Percentiles rank a stretch among this genome's conserved stretches.
Evolutionary conservation across 1,140 invertebrate genomes (phyloP).

Genomic region (Argopecten irradians): DNA sequence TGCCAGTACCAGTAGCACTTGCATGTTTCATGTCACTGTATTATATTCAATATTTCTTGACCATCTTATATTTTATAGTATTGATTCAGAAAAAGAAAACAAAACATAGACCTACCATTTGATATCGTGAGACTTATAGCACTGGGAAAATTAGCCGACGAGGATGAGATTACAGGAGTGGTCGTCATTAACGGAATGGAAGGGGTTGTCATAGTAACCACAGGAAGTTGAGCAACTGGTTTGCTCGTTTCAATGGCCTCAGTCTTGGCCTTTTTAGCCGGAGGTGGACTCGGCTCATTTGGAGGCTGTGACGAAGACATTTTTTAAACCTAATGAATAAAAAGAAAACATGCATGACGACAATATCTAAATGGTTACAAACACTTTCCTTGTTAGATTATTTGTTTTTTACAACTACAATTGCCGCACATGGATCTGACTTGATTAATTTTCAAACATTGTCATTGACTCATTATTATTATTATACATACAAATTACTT

Average conservation of each 20-base stretch:
- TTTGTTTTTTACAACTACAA: no score
- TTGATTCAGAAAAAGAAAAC: neutral
- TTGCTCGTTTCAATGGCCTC: neutral
- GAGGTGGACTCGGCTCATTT: constrained; percentile 34
- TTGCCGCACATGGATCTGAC: no score
- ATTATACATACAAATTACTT: no score
- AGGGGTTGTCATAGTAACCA: constrained; percentile 6
- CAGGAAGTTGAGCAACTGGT: neutral
- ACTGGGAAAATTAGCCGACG: constrained; percentile 36
- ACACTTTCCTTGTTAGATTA: neutral
- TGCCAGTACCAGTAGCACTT: no score
- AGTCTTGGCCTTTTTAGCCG: constrained; percentile 35
- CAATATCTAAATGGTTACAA: neutral
- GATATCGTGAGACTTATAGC: constrained; percentile 57
- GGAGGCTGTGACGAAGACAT: constrained; percentile 19
- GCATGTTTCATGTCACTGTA: neutral
- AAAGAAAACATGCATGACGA: neutral
- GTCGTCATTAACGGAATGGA: constrained; percentile 15
- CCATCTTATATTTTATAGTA: constrained; percentile 13
- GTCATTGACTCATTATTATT: no score
- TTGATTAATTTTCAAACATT: neutral
- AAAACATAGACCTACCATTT: constrained; percentile 49
- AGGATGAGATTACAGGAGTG: neutral
- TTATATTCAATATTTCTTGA: neutral
- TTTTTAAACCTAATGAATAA: neutral